Evolutionary conservation across 2,888 invertebrate species (phyloP), one percentile per base, ranked within the genome.

Genomic region (Xanthorhoe spadicearia): DNA sequence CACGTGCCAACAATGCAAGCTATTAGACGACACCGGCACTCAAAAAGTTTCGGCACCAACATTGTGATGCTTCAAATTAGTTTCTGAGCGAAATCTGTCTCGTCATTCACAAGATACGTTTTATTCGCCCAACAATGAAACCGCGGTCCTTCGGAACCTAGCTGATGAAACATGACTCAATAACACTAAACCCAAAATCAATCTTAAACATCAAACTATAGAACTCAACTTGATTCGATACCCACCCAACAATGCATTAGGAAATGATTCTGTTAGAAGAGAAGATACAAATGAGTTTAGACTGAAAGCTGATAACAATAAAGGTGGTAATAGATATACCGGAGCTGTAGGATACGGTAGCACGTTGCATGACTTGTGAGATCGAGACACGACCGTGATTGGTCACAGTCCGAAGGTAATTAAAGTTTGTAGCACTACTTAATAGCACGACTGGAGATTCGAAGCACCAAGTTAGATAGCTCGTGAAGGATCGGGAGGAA

Each of bases 401-500:
- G 93, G 93, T 90, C 92, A 93, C 93, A 93, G 92, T 84, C 89
- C 80, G 89, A 91, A 93, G 87, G 89, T 92, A 93, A 93, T 93
- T 93, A 93, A 93, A 93, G 92, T 93, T 93, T 90, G 90, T 91
- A 89, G 88, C 89, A 90, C 87, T 88, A 88, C 85, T 87, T 92
- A 91, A 92, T 93, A 90, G 90, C 88, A 90, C 90, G 89, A 90
- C 85, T 85, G 85, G 84, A 86, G 84, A 90, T 89, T 89, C 88
- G 90, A 87, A 87, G 90, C 63, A 61, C 28, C 91, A 89, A 89
- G 90, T 92, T 92, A 91, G 92, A 92, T 92, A 86, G 89, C 88
- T 88, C 87, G 89, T 88, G 88, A 87, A 91, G 90, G 90, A 92
- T 85, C 83, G 85, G 83, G 75, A 89, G 87, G 91, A 89, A 90